Evolutionary conservation across 2,797 vertebrate species (phyloP), one percentile per base, ranked within the genome.

Genomic region (Aeoliscus strigatus): DNA sequence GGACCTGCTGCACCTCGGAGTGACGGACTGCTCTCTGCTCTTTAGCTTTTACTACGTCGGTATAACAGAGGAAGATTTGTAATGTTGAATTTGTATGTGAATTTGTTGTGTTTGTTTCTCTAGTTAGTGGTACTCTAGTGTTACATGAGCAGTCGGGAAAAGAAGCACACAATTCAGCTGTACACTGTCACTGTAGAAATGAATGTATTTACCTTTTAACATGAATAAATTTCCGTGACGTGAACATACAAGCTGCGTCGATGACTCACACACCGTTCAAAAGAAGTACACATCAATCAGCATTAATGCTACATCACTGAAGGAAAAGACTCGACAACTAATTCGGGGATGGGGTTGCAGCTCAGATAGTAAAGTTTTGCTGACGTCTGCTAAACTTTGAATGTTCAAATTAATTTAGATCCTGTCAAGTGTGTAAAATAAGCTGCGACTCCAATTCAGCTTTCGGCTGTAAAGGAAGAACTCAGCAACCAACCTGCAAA

Each of bases 211-310:
- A 80, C 81, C 82, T 85, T 88, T 86, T 87, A 86, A 88, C 85
- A 89, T 86, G 80, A 92, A 92, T 93, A 94, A 92, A 94, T 82
- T 82, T 82, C 69, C 82, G 88, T 91, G 44, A 73, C 47, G 79
- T 67, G 70, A 79, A 59, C n/a, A 59, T 47, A 65, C 12, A 25
- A 50, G 27, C 30, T 16, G 15, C 14, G 37, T 41, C 34, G 14
- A 21, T 54, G 6, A 14, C 44, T 56, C 1, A 4, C 1, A 4
- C 44, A 14, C 35, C 7, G 21, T 27, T 27, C 6, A n/a, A 13
- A n/a, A 31, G 23, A 26, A 28, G 27, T 4, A 3, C 31, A 38
- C 30, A 42, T 18, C 26, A 24, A 40, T 50, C 6, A 14, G 34
- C 3, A 24, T 21, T 21, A 3, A 21, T 21, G 6, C 18, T 21